Conservation (phyloP, 2,797 vertebrate species). For the Apogon talboti region DNA sequence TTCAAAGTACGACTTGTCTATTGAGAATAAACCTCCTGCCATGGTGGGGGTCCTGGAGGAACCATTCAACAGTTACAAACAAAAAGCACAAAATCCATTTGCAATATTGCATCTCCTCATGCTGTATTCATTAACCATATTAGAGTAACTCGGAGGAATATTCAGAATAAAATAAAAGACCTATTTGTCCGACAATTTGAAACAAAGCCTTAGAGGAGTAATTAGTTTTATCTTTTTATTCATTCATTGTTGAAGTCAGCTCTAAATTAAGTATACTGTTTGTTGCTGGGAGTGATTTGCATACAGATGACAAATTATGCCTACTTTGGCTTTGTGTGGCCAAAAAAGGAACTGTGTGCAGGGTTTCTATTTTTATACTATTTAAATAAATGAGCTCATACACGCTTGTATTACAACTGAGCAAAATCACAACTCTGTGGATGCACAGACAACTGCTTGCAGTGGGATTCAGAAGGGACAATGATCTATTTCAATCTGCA, state of each 20-base stretch:
- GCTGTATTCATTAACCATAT: conserved; percentile 24
- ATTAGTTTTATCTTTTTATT: conserved; percentile 62
- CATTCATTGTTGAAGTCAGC: conserved; percentile 31
- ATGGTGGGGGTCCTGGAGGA: conserved; percentile 94
- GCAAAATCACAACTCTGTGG: conserved; percentile 10
- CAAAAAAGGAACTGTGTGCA: conserved; percentile 31
- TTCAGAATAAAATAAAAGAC: conserved; percentile 42
- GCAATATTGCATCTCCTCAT: background rate
- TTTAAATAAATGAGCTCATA: conserved; percentile 25
- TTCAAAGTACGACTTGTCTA: conserved; percentile 97
- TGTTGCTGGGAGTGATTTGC: conserved; percentile 54
- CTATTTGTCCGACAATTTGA: conserved; percentile 58
- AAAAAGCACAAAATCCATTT: conserved; percentile 3
- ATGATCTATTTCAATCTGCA: conserved; percentile 53
- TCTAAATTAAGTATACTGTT: conserved; percentile 50
- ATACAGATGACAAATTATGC: conserved; percentile 52
- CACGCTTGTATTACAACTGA: conserved; percentile 23
- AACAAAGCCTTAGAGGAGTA: conserved; percentile 52
- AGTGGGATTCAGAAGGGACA: conserved; percentile 34
- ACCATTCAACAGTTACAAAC: conserved; percentile 10
- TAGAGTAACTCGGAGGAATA: conserved; percentile 27
- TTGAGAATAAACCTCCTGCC: conserved; percentile 98
- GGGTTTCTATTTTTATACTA: conserved; percentile 36
- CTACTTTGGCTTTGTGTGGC: conserved; percentile 16
- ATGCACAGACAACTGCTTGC: conserved; percentile 21